phyloP scores from a whole-genome alignment of 2,888 invertebrate species.

The Baronia brevicornis region DNA sequence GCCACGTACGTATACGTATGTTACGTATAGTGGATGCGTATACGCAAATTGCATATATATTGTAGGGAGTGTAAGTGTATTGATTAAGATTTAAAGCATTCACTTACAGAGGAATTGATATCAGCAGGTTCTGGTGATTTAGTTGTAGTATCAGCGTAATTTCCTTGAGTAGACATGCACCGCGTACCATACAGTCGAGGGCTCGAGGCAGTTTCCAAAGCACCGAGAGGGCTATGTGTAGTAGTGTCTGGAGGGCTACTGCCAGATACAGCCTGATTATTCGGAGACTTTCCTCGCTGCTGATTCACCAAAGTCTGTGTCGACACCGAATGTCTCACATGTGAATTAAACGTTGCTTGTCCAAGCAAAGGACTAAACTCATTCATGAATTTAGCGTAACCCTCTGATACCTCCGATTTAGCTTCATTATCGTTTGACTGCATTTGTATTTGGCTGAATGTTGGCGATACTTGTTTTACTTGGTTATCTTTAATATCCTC shows the following conservation, averaged over 20 bases:
- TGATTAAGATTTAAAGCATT: too few relatives aligned
- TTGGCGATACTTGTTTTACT: slow-evolving; percentile 24
- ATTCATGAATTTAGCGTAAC: slow-evolving; percentile 36
- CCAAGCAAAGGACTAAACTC: slow-evolving; percentile 28
- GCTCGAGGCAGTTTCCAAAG: slow-evolving; percentile 46
- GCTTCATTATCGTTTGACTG: slow-evolving; percentile 24
- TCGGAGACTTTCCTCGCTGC: slow-evolving; percentile 40
- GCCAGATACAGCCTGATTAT: slow-evolving; percentile 33
- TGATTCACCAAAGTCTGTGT: slow-evolving; percentile 80
- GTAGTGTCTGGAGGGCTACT: slow-evolving; percentile 86
- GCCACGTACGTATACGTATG: too few relatives aligned
- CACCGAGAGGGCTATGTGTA: slow-evolving; percentile 86
- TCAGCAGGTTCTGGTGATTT: slow-evolving; percentile 62
- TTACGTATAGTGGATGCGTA: too few relatives aligned
- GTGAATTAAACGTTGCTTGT: slow-evolving; percentile 20
- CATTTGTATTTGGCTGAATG: slow-evolving; percentile 13
- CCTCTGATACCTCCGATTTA: slow-evolving; percentile 26
- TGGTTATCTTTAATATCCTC: slow-evolving; percentile 23
- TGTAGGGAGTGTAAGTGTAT: too few relatives aligned
- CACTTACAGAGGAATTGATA: slow-evolving; percentile 55
- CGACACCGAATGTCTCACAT: slow-evolving; percentile 81
- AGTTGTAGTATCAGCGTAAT: slow-evolving; percentile 65
- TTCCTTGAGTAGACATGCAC: slow-evolving; percentile 32
- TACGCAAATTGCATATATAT: too few relatives aligned
- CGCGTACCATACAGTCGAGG: slow-evolving; percentile 30